Conservation (phyloP, 2,797 vertebrate genomes). For the Sylvilagus floridanus region DNA sequence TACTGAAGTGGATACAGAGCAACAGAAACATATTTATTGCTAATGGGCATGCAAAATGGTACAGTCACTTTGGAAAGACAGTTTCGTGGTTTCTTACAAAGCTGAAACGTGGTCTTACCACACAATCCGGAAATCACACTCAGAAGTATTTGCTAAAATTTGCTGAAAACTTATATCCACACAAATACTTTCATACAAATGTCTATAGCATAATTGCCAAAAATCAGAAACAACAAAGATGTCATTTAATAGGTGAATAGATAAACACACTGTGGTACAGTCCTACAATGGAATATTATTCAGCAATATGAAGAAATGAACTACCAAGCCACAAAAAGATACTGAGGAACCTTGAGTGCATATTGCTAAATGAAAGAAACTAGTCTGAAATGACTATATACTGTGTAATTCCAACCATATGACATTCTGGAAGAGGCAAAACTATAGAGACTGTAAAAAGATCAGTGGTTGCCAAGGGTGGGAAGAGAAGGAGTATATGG, state of each 20-base stretch:
- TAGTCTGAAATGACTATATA: not conserved
- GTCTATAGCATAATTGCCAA: conserved; percentile 17
- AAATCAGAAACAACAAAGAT: conserved; percentile 50
- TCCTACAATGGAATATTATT: conserved; percentile 45
- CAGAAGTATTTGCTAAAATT: conserved; percentile 37
- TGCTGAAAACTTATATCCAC: conserved; percentile 12
- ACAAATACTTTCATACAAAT: conserved; percentile 31
- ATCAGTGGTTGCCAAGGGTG: not conserved
- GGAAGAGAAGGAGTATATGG: not conserved
- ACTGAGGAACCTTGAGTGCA: conserved; percentile 17
- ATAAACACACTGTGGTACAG: conserved; percentile 33
- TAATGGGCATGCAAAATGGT: conserved; percentile 18
- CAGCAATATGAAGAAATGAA: conserved; percentile 49
- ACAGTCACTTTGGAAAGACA: conserved; percentile 10
- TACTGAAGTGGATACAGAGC: not conserved
- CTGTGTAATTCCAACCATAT: not conserved
- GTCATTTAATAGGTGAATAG: conserved; percentile 7
- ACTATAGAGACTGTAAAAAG: conserved; percentile 14
- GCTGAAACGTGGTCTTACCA: conserved; percentile 29
- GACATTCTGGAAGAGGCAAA: conserved; percentile 42
- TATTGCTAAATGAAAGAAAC: conserved; percentile 61
- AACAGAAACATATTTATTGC: not conserved
- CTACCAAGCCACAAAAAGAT: conserved; percentile 33
- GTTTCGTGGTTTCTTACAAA: conserved; percentile 34
- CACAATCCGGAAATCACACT: not conserved